These are phyloP conservation scores for Drosophila differens DNA, from an alignment of 2,888 invertebrate genomes.

Conservation along the genomic window DNA sequence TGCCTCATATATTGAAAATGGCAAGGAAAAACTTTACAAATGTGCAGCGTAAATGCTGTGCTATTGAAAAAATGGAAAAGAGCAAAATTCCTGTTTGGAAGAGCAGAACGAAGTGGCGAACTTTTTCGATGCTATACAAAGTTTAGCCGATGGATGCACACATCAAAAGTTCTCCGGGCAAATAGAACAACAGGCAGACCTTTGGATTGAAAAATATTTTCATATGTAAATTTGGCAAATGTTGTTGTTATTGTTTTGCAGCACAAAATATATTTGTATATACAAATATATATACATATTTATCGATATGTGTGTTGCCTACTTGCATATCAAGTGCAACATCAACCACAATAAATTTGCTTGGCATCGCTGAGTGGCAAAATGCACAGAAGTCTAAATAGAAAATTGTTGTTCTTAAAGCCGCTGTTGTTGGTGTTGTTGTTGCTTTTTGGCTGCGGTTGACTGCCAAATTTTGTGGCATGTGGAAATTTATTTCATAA, in stretches of 20 bases:
- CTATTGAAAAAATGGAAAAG: slow-evolving; percentile 6
- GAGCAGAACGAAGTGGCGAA: slow-evolving; percentile 26
- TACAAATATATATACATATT: slow-evolving; percentile 1
- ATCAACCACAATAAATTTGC: slow-evolving; percentile 34
- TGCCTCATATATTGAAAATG: slow-evolving; percentile 55
- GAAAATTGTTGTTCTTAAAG: slow-evolving; percentile 14
- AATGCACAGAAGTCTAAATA: slow-evolving; percentile 49
- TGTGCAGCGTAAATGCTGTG: slow-evolving; percentile 41
- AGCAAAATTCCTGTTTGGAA: background rate
- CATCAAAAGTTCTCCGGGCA: slow-evolving; percentile 54
- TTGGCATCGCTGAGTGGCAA: slow-evolving; percentile 46
- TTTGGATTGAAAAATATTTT: slow-evolving; percentile 76
- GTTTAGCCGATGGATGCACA: slow-evolving; percentile 40
- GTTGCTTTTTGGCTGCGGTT: slow-evolving; percentile 57
- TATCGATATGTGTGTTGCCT: slow-evolving; percentile 54
- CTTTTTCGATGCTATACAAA: slow-evolving; percentile 42
- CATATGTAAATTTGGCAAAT: slow-evolving; percentile 65
- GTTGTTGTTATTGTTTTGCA: slow-evolving; percentile 25
- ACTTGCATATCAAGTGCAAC: slow-evolving; percentile 73
- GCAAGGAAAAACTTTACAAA: slow-evolving; percentile 58
- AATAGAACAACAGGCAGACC: slow-evolving; percentile 43
- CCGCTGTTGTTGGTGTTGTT: slow-evolving; percentile 6
- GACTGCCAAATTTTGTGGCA: slow-evolving; percentile 75
- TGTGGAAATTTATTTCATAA: slow-evolving; percentile 80
- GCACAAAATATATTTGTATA: background rate